Evolutionary conservation across 1,140 invertebrate genomes (phyloP).

Genomic region (Plectus sambesii): DNA sequence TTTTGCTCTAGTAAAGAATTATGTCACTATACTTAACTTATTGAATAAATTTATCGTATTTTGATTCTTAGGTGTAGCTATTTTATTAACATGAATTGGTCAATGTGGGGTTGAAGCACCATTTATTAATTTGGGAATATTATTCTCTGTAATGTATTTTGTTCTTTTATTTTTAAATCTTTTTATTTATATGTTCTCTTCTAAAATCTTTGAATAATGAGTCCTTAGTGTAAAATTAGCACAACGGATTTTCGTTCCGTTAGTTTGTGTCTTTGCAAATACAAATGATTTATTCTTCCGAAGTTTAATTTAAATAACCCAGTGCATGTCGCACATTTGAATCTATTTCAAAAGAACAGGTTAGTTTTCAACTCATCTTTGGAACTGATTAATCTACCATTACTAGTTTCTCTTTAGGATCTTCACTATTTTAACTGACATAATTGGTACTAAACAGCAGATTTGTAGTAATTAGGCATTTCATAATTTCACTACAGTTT

Average conservation of each 20-base stretch:
- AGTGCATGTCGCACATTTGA: not conserved
- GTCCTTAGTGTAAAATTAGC: constrained; percentile 7
- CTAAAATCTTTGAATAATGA: constrained; percentile 15
- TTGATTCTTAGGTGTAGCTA: constrained; percentile 50
- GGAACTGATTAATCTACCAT: constrained; percentile 14
- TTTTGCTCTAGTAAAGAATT: constrained; percentile 45
- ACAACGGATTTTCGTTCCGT: constrained; percentile 10
- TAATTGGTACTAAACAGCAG: constrained; percentile 11
- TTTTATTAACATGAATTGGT: constrained; percentile 59
- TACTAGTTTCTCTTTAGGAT: constrained; percentile 4
- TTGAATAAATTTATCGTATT: constrained; percentile 56
- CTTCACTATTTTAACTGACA: constrained; percentile 13
- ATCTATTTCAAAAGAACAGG: constrained; percentile 9
- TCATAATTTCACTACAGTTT: constrained; percentile 18
- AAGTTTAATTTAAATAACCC: constrained; percentile 9
- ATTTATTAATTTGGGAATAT: constrained; percentile 25
- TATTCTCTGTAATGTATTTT: constrained; percentile 29
- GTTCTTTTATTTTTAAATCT: constrained; percentile 15
- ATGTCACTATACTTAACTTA: constrained; percentile 52
- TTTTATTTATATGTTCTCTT: constrained; percentile 5
- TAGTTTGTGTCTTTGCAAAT: constrained; percentile 16
- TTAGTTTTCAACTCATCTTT: constrained; percentile 8
- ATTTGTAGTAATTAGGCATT: constrained; percentile 17
- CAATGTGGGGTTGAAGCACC: constrained; percentile 55
- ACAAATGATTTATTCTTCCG: constrained; percentile 9